A percentile compares a stretch with the other conserved stretches of the same genome.
Evolutionary conservation across 1,140 invertebrate genomes (phyloP).

Genomic region (Lysiphlebus fabarum): DNA sequence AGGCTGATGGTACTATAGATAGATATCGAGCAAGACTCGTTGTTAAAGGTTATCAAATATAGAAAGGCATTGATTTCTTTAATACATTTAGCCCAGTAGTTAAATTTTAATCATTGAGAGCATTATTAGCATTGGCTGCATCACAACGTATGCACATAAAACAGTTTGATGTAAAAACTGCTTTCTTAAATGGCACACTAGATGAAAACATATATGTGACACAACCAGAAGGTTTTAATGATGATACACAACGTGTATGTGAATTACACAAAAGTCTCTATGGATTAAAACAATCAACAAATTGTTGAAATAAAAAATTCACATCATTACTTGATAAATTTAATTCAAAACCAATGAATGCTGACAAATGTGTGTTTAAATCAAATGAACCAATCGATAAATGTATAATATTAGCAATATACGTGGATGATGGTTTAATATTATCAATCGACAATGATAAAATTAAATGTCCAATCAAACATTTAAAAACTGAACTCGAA

Average conservation of each 20-base stretch:
- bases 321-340: background rate
- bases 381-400: no score
- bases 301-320: conserved; percentile 3
- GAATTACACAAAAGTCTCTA: background rate
- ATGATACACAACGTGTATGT: background rate
- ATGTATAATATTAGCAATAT: no score
- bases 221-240: background rate
- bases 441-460: no score
- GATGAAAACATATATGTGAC: conserved; percentile 5
- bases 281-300: conserved; percentile 6
- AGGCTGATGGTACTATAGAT: background rate
- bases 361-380: background rate
- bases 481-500: no score
- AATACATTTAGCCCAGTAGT: conserved; percentile 6
- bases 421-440: no score
- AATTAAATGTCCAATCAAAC: no score
- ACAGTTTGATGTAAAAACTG: conserved; percentile 5
- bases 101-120: background rate
- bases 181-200: conserved; percentile 2
- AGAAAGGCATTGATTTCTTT: conserved; percentile 5
- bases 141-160: background rate
- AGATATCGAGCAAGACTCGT: conserved; percentile 9
- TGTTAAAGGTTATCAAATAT: background rate
- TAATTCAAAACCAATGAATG: background rate
- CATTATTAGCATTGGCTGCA: background rate